Percentiles rank a stretch among this genome's conserved stretches.
phyloP scores from a whole-genome alignment of 2,888 invertebrate species.

The Agrotis segetum region DNA sequence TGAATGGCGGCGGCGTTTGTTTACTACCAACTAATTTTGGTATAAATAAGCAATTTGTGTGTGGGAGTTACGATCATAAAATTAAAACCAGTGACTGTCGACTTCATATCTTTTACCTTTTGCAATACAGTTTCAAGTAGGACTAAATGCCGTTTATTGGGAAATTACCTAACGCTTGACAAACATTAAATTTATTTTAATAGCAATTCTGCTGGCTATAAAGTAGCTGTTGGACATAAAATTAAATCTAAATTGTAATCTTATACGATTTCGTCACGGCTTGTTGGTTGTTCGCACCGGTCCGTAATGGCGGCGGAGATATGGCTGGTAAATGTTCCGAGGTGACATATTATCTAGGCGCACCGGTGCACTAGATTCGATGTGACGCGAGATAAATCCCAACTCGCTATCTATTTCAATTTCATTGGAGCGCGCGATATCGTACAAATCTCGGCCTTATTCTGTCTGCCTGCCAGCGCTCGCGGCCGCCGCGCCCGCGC shows the following conservation, averaged over 20 bases:
- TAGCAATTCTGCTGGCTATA: slow-evolving; percentile 52
- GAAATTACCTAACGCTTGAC: slow-evolving; percentile 59
- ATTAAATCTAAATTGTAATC: slow-evolving; percentile 68
- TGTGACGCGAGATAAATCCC: slow-evolving; percentile 84
- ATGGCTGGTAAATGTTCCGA: slow-evolving; percentile 75
- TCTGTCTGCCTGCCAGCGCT: slow-evolving; percentile 75
- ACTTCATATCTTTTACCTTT: slow-evolving; percentile 40
- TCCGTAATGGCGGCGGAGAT: slow-evolving; percentile 67
- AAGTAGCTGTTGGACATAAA: slow-evolving; percentile 63
- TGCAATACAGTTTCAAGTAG: slow-evolving; percentile 45
- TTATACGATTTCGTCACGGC: slow-evolving; percentile 69
- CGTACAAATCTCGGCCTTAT: slow-evolving; percentile 88
- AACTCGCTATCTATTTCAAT: slow-evolving; percentile 87
- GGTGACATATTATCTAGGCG: slow-evolving; percentile 83
- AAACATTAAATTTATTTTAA: slow-evolving; percentile 66
- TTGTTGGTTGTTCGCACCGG: slow-evolving; percentile 68
- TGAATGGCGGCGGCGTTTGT: slow-evolving; percentile 60
- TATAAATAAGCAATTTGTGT: slow-evolving; percentile 62
- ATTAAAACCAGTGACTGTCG: slow-evolving; percentile 41
- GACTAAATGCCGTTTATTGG: slow-evolving; percentile 62
- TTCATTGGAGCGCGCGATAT: slow-evolving; percentile 86
- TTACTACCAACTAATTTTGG: slow-evolving; percentile 63
- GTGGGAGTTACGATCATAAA: slow-evolving; percentile 62
- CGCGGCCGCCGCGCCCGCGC: slow-evolving; percentile 72
- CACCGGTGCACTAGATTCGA: slow-evolving; percentile 86